Percentiles rank a stretch among this genome's conserved stretches.
Evolutionary conservation across 2,888 invertebrate species (phyloP).

Genomic region (Leptinotarsa rubiginosa): DNA sequence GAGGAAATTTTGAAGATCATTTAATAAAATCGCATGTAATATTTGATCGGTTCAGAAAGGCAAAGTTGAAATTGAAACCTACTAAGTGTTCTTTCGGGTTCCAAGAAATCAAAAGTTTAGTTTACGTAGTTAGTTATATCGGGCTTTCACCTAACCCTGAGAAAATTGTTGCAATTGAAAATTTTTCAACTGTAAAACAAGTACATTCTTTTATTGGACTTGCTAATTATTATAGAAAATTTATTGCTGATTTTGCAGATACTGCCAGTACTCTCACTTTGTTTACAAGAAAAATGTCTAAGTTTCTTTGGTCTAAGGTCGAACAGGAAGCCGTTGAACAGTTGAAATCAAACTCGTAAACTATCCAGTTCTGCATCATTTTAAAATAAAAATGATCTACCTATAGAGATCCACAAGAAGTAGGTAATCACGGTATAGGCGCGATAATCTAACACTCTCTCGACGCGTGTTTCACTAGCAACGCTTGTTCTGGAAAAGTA

Average conservation of each 20-base stretch:
- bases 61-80: constrained; percentile 8
- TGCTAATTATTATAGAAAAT: constrained; percentile 6
- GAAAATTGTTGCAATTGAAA: neutral
- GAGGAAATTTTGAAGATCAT: constrained; percentile 12
- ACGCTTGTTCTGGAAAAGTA: too few relatives aligned
- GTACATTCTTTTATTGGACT: constrained; percentile 12
- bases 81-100: neutral
- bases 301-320: constrained; percentile 1
- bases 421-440: too few relatives aligned
- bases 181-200: constrained; percentile 9
- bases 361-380: neutral
- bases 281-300: constrained; percentile 7
- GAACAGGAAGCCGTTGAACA: constrained; percentile 8
- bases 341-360: constrained; percentile 8
- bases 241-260: neutral
- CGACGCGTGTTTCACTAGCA: too few relatives aligned
- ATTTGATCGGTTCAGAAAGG: neutral
- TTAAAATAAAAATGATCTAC: neutral
- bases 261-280: neutral
- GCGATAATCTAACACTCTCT: too few relatives aligned
- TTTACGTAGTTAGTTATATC: neutral
- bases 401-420: too few relatives aligned
- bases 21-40: neutral
- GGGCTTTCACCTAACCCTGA: constrained; percentile 14
- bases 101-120: constrained; percentile 3